Conservation (phyloP, 2,888 invertebrate species). For the Chromoteleia sp. region DNA sequence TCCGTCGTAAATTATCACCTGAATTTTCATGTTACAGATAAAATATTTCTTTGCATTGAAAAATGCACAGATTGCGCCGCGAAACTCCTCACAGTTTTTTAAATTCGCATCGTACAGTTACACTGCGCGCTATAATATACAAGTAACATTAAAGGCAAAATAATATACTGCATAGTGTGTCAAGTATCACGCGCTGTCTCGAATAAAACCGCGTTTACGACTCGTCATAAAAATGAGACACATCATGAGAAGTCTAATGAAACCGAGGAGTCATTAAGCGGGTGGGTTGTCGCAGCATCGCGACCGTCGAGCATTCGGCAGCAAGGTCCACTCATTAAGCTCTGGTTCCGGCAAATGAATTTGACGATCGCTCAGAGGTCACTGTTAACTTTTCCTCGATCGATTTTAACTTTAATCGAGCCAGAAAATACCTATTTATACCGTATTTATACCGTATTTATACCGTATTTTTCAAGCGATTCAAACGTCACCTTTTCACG, state of each 20-base stretch:
- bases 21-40: too few relatives aligned
- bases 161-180: conserved; percentile 55
- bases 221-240: conserved; percentile 54
- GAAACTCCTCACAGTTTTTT: background rate
- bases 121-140: conserved; percentile 39
- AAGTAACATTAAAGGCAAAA: conserved; percentile 49
- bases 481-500: too few relatives aligned
- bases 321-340: conserved; percentile 23
- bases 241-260: conserved; percentile 44
- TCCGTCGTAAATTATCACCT: too few relatives aligned
- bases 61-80: background rate
- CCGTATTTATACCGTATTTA: too few relatives aligned
- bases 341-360: conserved; percentile 2
- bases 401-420: background rate
- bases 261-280: conserved; percentile 35
- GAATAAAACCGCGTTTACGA: conserved; percentile 44
- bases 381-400: background rate
- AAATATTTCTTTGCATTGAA: too few relatives aligned
- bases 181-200: conserved; percentile 52
- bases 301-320: conserved; percentile 4
- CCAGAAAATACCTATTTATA: too few relatives aligned
- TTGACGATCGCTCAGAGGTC: conserved; percentile 7
- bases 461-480: too few relatives aligned
- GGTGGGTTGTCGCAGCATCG: conserved; percentile 32
- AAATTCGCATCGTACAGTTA: conserved; percentile 1